phyloP scores from a whole-genome alignment of 2,113 vertebrate genomes.

The Lophotis ruficrista region DNA sequence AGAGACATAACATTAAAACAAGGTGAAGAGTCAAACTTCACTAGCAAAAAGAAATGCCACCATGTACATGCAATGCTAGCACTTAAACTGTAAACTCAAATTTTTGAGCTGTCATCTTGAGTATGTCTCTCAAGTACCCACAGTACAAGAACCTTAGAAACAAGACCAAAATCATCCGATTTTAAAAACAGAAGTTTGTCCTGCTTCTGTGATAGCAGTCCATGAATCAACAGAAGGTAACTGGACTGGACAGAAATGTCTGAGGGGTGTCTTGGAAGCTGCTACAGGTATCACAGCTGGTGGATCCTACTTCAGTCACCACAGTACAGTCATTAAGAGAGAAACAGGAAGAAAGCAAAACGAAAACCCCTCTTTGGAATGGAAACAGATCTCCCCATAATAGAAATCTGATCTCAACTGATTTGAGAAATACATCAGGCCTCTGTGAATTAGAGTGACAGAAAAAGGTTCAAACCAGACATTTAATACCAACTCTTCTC shows the following conservation, averaged over 20 bases:
- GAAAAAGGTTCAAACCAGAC: not conserved
- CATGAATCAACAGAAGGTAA: not conserved
- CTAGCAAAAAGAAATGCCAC: not conserved
- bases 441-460: not conserved
- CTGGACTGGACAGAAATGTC: not conserved
- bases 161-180: not conserved
- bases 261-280: not conserved
- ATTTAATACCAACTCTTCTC: not conserved
- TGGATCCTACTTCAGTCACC: not conserved
- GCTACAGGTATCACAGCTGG: not conserved
- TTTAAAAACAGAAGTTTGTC: not conserved
- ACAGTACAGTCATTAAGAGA: not conserved
- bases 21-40: not conserved
- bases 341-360: not conserved
- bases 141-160: not conserved
- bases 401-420: not conserved
- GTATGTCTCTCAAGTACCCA: not conserved
- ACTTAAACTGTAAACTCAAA: not conserved
- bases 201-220: not conserved
- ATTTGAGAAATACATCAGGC: not conserved
- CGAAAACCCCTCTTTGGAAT: not conserved
- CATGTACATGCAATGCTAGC: not conserved
- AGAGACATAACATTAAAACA: not conserved
- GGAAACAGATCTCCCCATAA: not conserved
- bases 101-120: not conserved